A percentile compares a stretch with the other conserved stretches of the same genome.
These are phyloP conservation scores for Leptodirus hochenwartii DNA, from an alignment of 2,888 invertebrate species.

Conservation along the genomic window DNA sequence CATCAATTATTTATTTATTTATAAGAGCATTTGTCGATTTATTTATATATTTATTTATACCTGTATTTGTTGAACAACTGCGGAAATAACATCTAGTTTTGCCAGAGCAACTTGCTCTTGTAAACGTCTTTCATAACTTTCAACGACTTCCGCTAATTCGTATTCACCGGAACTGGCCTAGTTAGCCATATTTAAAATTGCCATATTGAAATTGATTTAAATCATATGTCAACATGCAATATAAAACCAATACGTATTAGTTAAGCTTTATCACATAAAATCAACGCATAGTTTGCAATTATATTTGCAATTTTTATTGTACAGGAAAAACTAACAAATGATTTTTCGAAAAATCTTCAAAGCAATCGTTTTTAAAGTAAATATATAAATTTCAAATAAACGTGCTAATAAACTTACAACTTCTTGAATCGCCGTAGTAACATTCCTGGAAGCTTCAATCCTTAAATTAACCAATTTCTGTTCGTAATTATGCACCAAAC, in stretches of 20 bases:
- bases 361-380: too few relatives aligned
- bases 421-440: constrained; percentile 32
- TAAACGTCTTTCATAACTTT: constrained; percentile 33
- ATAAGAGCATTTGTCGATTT: background rate
- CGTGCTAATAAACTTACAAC: constrained; percentile 23
- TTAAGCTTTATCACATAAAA: too few relatives aligned
- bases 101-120: constrained; percentile 44
- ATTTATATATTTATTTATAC: constrained; percentile 29
- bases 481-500: constrained; percentile 31
- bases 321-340: too few relatives aligned
- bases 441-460: too few relatives aligned
- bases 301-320: too few relatives aligned
- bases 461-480: constrained; percentile 34
- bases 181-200: too few relatives aligned
- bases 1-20: background rate
- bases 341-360: too few relatives aligned
- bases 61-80: constrained; percentile 56
- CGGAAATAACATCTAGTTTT: constrained; percentile 46
- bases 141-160: constrained; percentile 26
- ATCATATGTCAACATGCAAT: constrained; percentile 7
- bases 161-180: constrained; percentile 25
- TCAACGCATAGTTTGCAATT: constrained; percentile 13
- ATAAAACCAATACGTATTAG: constrained; percentile 7
- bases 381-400: constrained; percentile 2
- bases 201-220: constrained; percentile 7